Conservation (phyloP, 2,888 invertebrate genomes). For the Drosophila mayaguana region DNA sequence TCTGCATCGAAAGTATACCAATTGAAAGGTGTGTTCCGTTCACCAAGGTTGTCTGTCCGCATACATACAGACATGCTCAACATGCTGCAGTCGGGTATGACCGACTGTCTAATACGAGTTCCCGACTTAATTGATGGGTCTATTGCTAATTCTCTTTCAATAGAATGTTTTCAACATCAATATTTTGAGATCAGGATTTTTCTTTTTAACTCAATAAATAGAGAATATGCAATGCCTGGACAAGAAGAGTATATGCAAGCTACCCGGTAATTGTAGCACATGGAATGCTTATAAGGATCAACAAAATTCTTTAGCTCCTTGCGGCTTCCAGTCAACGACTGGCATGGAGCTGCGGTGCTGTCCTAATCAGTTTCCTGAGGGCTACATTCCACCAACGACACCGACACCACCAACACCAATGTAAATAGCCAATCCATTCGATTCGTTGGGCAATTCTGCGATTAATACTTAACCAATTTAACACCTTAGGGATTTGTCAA, state of each 20-base stretch:
- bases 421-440: background rate
- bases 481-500: background rate
- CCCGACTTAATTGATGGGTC: too few relatives aligned
- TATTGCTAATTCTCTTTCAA: too few relatives aligned
- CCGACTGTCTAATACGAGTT: too few relatives aligned
- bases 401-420: background rate
- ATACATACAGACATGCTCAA: too few relatives aligned
- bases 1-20: background rate
- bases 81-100: too few relatives aligned
- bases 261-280: background rate
- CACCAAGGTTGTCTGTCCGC: too few relatives aligned
- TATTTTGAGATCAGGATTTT: too few relatives aligned
- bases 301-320: background rate
- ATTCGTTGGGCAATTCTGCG: too few relatives aligned
- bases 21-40: too few relatives aligned
- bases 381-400: background rate
- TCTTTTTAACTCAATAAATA: too few relatives aligned
- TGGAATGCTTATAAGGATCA: background rate
- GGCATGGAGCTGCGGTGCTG: constrained; percentile 19
- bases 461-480: background rate
- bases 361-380: constrained; percentile 5
- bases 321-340: constrained; percentile 9
- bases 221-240: background rate
- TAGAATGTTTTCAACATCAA: too few relatives aligned
- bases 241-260: background rate